Percentiles rank a stretch among this genome's conserved stretches.
phyloP scores from a whole-genome alignment of 2,888 invertebrate species.

The Rhimphoctona megacephalus region DNA sequence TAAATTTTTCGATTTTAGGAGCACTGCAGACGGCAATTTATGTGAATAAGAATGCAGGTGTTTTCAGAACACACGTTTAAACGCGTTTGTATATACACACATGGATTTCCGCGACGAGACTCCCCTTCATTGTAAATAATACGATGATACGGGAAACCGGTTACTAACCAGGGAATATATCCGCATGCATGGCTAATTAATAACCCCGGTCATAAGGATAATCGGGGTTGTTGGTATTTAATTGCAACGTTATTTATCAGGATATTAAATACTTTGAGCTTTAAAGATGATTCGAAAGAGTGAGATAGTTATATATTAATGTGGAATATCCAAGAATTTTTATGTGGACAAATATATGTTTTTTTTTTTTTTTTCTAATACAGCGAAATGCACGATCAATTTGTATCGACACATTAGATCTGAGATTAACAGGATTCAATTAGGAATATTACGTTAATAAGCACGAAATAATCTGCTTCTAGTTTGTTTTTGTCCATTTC shows the following conservation, averaged over 20 bases:
- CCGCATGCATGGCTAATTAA: conserved; percentile 63
- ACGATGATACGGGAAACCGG: conserved; percentile 61
- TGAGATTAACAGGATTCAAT: not conserved
- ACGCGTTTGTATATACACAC: not conserved
- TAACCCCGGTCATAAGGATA: conserved; percentile 62
- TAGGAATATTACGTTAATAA: not conserved
- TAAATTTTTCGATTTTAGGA: conserved; percentile 56
- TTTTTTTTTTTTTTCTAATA: not conserved
- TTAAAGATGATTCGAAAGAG: conserved; percentile 3
- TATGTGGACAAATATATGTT: not conserved
- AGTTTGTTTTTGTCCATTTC: not conserved
- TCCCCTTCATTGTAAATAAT: conserved; percentile 64
- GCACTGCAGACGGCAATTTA: not conserved
- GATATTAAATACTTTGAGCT: conserved; percentile 37
- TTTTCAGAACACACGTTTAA: not conserved
- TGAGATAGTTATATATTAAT: not conserved
- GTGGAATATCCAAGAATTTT: not conserved
- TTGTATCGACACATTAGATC: not conserved
- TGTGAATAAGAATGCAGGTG: conserved; percentile 40
- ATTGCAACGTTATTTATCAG: conserved; percentile 62
- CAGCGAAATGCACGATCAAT: not conserved
- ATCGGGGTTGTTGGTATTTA: conserved; percentile 62
- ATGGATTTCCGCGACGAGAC: conserved; percentile 21
- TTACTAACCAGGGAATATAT: conserved; percentile 56
- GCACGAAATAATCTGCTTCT: not conserved